phyloP scores from a whole-genome alignment of 2,888 invertebrate genomes.

The Macropis europaea region DNA sequence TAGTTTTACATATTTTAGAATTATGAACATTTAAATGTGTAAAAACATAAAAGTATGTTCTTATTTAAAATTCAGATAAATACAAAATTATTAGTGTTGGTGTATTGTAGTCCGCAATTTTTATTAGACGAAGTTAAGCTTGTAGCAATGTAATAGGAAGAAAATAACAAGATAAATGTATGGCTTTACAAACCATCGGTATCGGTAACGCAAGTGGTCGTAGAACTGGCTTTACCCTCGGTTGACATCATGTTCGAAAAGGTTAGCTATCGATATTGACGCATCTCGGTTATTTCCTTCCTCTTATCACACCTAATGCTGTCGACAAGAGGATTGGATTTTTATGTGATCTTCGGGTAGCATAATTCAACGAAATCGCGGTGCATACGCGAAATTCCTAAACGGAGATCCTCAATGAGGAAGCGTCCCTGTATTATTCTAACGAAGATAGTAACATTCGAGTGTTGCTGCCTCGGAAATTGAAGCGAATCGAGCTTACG shows the following conservation, averaged over 20 bases:
- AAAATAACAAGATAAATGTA: neutral
- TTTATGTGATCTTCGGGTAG: conserved; percentile 2
- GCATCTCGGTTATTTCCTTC: conserved; percentile 34
- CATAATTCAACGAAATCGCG: conserved; percentile 52
- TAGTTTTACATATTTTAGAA: too few species aligned
- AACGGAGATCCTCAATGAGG: conserved; percentile 2
- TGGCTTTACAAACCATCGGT: conserved; percentile 51
- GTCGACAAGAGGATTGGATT: conserved; percentile 7
- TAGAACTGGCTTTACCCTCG: conserved; percentile 36
- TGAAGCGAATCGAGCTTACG: conserved; percentile 12
- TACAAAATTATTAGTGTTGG: too few species aligned
- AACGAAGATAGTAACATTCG: conserved; percentile 37
- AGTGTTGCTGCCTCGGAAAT: conserved; percentile 19
- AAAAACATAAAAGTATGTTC: too few species aligned
- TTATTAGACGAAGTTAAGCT: too few species aligned
- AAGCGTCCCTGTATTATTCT: neutral
- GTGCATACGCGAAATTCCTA: conserved; percentile 24
- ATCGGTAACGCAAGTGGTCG: conserved; percentile 53
- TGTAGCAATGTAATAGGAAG: too few species aligned
- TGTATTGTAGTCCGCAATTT: too few species aligned
- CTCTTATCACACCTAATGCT: conserved; percentile 19
- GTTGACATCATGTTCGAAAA: conserved; percentile 57
- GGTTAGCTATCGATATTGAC: conserved; percentile 39
- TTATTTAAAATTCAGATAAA: too few species aligned
- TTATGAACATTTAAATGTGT: too few species aligned